Base-by-base conservation (phyloP, 2,888 invertebrate species). In the Mythimna lalbum region DNA sequence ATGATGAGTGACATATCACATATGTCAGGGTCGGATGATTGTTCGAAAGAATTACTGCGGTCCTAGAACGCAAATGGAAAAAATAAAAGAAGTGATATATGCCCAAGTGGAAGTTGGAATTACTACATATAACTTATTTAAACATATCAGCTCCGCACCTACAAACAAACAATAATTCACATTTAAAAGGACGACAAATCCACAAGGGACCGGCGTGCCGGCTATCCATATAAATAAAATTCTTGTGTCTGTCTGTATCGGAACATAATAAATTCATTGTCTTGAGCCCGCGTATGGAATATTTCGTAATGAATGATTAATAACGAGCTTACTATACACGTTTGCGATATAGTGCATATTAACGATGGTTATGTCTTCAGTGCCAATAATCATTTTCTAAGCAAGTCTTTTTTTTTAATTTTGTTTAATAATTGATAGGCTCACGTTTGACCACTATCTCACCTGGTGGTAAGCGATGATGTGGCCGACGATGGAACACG, bases 221-320 rank as follows among this genome's bases (percentile, higher is more conserved):
- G 86, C 86, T 90, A 91, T 90, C 86, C 89, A 90, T 91, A 90
- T 90, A 90, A 88, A 91, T 92, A 88, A 89, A 86, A 85, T 80
- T 78, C 67, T 75, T 72, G 61, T 81, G 85, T 82, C 82, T 71
- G 80, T 83, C 81, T 86, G 84, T 82, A 84, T 86, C 75, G 73
- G 82, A 86, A 86, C 80, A 87, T 92, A 90, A 91, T 90, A 83
- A 84, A 89, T 90, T 89, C 88, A 84, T 88, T 89, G 90, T 87
- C 90, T 90, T 88, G 87, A 82, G 74, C 81, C 68, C 65, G 76
- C 72, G 81, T 83, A 81, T 82, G 69, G 70, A 73, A 79, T 81
- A 89, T 90, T 89, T 89, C 85, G 78, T 86, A 86, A 89, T 89
- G 82, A 88, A 86, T 88, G 75, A 84, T 86, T 82, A 82, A 81